Conservation (phyloP, 2,113 vertebrate genomes). For the Pollimyrus isidori region DNA sequence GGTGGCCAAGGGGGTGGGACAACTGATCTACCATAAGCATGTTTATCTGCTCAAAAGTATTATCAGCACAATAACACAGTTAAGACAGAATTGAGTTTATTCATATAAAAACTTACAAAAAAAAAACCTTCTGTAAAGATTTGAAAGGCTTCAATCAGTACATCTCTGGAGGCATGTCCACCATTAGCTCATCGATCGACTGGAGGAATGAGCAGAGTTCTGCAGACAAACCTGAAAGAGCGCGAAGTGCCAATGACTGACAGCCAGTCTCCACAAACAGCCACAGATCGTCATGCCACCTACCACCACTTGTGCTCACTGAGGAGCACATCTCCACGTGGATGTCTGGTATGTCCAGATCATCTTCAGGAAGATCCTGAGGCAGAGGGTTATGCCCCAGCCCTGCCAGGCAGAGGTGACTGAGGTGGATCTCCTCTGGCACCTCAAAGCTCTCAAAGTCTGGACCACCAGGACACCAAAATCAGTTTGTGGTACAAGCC, state of each 20-base stretch:
- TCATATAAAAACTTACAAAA: not conserved
- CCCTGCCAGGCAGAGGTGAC: constrained; percentile 34
- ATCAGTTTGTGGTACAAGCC: not conserved
- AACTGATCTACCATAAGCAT: not conserved
- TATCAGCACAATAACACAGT: not conserved
- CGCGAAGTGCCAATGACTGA: constrained; percentile 5
- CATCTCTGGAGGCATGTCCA: constrained; percentile 34
- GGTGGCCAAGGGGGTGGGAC: not conserved
- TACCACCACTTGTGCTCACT: constrained; percentile 35
- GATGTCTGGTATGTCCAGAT: not conserved
- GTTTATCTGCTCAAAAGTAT: not conserved
- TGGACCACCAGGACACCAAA: not conserved
- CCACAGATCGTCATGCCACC: not conserved
- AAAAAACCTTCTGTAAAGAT: not conserved
- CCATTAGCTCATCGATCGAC: constrained; percentile 31
- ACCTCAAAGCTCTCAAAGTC: constrained; percentile 34
- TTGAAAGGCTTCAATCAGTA: constrained; percentile 20
- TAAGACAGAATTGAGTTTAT: not conserved
- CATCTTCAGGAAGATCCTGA: constrained; percentile 21
- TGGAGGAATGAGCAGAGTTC: constrained; percentile 35
- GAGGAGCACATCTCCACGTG: constrained; percentile 24
- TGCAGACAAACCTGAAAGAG: constrained; percentile 4
- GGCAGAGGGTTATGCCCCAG: not conserved
- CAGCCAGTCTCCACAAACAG: not conserved
- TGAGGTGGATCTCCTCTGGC: constrained; percentile 35